Conservation (phyloP, 2,797 vertebrate species). For the Spondyliosoma cantharus region DNA sequence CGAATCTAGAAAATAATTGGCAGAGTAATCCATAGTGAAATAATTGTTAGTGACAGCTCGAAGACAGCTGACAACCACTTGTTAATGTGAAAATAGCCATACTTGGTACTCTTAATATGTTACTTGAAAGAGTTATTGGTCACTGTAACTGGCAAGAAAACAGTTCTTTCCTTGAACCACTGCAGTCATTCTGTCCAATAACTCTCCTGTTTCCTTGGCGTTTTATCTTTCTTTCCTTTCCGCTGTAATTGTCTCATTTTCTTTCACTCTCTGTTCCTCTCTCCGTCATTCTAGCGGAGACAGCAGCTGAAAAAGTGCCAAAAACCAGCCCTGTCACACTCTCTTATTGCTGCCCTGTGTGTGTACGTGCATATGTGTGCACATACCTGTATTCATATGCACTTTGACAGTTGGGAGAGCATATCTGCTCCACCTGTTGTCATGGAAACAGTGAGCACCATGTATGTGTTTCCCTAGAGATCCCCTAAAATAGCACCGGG, state of each 20-base stretch:
- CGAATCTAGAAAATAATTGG: too few species aligned
- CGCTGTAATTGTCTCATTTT: constrained; percentile 23
- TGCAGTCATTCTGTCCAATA: too few species aligned
- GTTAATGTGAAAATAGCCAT: background rate
- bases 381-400: constrained; percentile 23
- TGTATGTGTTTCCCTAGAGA: constrained; percentile 55
- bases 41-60: too few species aligned
- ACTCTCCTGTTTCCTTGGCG: background rate
- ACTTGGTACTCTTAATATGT: background rate
- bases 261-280: constrained; percentile 13
- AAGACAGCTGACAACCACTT: too few species aligned
- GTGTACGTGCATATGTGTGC: constrained; percentile 23
- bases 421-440: constrained; percentile 75
- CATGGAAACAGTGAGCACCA: constrained; percentile 81
- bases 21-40: too few species aligned
- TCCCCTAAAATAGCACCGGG: constrained; percentile 52
- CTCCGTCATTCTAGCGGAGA: constrained; percentile 17
- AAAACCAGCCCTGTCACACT: constrained; percentile 26
- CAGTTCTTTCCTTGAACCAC: background rate
- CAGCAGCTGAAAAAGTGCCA: constrained; percentile 22
- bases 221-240: constrained; percentile 23
- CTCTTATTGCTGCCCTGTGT: constrained; percentile 25
- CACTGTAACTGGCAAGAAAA: background rate
- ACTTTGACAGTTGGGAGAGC: constrained; percentile 68
- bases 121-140: background rate